Evolutionary conservation across 2,888 invertebrate genomes (phyloP), one percentile per base, ranked within the genome.

Genomic region (Conops quadrifasciatus): DNA sequence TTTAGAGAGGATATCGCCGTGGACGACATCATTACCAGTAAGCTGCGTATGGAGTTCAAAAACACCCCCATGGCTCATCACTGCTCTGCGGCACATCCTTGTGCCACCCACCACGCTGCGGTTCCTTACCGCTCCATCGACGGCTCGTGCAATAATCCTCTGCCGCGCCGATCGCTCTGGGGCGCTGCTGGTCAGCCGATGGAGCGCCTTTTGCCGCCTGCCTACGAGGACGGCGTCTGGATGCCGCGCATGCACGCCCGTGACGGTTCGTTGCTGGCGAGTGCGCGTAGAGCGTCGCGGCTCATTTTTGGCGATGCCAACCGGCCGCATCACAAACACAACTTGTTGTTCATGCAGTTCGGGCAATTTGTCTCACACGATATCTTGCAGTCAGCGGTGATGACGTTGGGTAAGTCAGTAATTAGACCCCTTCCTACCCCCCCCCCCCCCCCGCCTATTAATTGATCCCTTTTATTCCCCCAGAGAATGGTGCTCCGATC

Each of bases 141-240:
- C 80, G 96, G 96, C 0, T 90, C 91, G 15, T 97, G 96, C 83
- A 96, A 95, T 84, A 96, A 95, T 85, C 88, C 89, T 16, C 16
- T 78, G 72, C 75, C 81, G 0, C 75, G 78, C 3, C 81, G 81
- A 24, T 76, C 82, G 0, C 74, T 78, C 36, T 93, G 93, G 92
- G 96, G 96, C 2, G 88, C 90, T 21, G 88, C 89, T 11, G 87
- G 89, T 64, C 89, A 91, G 24, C 89, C 90, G 1, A 91, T 89
- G 81, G 89, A 91, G 74, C 88, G 92, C 74, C 83, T 93, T 0
- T 81, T 92, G 28, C 90, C 91, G 1, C 91, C 92, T 0, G 89
- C 88, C 70, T 91, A 91, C 76, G 88, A 88, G 74, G 91, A 91
- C 83, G 91, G 91, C 86, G 87, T 86, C 63, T 86, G 86, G 86